These are phyloP conservation scores for Pomacea maculata DNA, from an alignment of 1,140 invertebrate species.

Conservation along the genomic window DNA sequence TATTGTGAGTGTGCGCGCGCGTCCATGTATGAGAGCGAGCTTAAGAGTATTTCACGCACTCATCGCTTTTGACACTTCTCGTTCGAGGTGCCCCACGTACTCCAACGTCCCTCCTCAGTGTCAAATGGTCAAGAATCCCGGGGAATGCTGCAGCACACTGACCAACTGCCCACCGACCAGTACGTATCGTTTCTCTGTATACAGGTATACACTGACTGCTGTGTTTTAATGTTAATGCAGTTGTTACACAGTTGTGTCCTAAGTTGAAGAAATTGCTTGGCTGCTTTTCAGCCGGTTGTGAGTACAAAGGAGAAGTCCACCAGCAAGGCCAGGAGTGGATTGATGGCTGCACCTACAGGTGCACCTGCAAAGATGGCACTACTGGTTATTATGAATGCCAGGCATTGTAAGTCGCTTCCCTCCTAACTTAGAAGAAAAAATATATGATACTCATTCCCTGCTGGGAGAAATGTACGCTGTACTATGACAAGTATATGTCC, in stretches of 20 bases:
- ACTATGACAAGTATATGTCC: no score
- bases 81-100: conserved; percentile 19
- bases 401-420: conserved; percentile 14
- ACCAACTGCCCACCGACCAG: conserved; percentile 12
- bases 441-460: no score
- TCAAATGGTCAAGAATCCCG: conserved; percentile 19
- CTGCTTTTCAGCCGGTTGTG: conserved; percentile 20
- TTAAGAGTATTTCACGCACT: no score
- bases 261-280: not conserved
- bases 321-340: conserved; percentile 22
- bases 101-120: conserved; percentile 20
- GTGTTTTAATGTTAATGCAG: not conserved
- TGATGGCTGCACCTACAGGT: conserved; percentile 24
- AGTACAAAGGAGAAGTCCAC: conserved; percentile 26
- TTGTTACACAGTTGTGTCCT: not conserved
- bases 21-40: no score
- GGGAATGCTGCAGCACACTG: conserved; percentile 23
- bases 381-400: conserved; percentile 25
- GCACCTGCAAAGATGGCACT: conserved; percentile 23
- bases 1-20: no score
- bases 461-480: no score
- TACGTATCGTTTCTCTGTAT: not conserved
- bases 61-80: not conserved
- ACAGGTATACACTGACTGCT: no score
- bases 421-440: no score